Evolutionary conservation across 2,797 vertebrate species (phyloP).

Genomic region (Delichon dasypus): DNA sequence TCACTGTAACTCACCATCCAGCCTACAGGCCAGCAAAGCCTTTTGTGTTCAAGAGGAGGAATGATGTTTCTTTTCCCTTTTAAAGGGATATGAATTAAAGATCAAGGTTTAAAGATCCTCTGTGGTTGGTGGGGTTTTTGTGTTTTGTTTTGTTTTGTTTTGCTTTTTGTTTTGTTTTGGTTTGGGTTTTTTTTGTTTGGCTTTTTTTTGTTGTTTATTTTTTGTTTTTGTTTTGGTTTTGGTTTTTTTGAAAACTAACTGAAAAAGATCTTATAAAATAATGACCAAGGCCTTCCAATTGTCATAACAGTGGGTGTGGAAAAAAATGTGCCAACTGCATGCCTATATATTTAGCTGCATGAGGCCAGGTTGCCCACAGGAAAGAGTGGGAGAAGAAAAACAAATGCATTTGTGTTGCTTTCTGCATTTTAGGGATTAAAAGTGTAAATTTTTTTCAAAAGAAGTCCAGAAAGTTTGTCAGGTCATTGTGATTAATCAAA

Average conservation of each 20-base stretch:
- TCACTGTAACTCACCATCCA: background rate
- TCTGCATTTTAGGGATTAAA: background rate
- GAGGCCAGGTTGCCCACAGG: background rate
- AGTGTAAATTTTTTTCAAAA: background rate
- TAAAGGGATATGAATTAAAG: constrained; percentile 36
- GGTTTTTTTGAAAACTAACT: background rate
- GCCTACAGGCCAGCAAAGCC: background rate
- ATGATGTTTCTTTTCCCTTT: background rate
- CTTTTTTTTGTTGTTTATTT: no score
- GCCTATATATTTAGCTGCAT: background rate
- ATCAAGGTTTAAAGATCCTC: background rate
- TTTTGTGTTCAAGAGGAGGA: background rate
- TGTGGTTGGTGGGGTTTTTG: no score
- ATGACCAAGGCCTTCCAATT: background rate
- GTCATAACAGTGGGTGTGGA: background rate
- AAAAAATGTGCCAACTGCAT: background rate
- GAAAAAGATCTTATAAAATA: background rate
- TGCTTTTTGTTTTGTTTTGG: no score
- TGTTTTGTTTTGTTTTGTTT: no score
- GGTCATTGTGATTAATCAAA: background rate
- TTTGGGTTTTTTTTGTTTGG: no score
- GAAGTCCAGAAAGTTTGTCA: background rate
- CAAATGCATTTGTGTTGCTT: background rate
- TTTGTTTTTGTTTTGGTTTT: no score
- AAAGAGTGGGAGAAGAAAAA: background rate